Percentiles rank a stretch among this genome's conserved stretches.
Evolutionary conservation across 2,888 invertebrate genomes (phyloP).

Genomic region (Drepana falcataria): DNA sequence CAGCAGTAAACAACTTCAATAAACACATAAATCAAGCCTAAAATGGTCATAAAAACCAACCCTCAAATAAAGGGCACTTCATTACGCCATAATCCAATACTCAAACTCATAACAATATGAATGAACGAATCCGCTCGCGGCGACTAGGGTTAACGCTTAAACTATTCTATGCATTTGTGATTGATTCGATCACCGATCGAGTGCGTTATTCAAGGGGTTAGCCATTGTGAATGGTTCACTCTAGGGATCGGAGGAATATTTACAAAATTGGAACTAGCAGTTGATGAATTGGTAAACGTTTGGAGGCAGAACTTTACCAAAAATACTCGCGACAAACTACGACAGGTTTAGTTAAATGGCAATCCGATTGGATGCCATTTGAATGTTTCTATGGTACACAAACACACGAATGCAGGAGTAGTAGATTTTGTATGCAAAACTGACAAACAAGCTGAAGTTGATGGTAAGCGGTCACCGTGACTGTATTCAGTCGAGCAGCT

Average conservation of each 20-base stretch:
- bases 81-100: constrained; percentile 1
- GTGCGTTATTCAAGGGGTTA: constrained; percentile 39
- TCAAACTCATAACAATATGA: neutral
- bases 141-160: constrained; percentile 15
- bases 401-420: too few species aligned
- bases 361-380: too few species aligned
- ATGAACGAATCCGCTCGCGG: neutral
- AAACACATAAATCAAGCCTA: neutral
- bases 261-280: neutral
- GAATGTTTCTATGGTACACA: too few species aligned
- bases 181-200: constrained; percentile 49
- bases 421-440: too few species aligned
- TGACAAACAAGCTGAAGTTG: too few species aligned
- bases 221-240: constrained; percentile 14
- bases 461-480: too few species aligned
- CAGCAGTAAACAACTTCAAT: neutral
- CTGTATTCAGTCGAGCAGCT: too few species aligned
- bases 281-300: too few species aligned
- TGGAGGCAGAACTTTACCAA: too few species aligned
- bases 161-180: constrained; percentile 67
- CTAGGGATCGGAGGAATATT: neutral
- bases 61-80: neutral
- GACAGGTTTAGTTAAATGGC: too few species aligned
- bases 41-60: neutral
- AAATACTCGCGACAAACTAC: too few species aligned